Percentiles rank a stretch among this genome's conserved stretches.
phyloP scores from a whole-genome alignment of 2,888 invertebrate genomes.

The Crossocerus cetratus region DNA sequence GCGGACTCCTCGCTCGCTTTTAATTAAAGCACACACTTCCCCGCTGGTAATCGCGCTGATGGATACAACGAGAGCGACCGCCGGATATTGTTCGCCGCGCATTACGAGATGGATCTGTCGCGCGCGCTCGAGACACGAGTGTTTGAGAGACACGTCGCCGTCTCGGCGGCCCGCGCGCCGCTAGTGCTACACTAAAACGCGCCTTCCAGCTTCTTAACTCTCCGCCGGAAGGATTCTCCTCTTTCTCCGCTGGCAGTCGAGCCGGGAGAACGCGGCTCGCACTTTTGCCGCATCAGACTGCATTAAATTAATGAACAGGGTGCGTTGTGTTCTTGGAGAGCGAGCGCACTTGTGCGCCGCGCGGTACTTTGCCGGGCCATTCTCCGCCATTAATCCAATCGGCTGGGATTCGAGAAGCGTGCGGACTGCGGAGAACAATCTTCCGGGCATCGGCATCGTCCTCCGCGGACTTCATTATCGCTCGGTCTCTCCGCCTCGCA shows the following conservation, averaged over 20 bases:
- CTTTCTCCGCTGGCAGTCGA: too few species aligned
- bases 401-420: slow-evolving; percentile 20
- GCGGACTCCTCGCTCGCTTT: not conserved
- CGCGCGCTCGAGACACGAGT: too few species aligned
- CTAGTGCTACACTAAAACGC: too few species aligned
- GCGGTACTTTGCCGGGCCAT: slow-evolving; percentile 21
- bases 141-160: too few species aligned
- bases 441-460: slow-evolving; percentile 40
- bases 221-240: too few species aligned
- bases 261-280: too few species aligned
- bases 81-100: too few species aligned
- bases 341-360: not conserved
- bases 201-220: too few species aligned
- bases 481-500: slow-evolving; percentile 34
- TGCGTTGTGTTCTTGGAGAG: slow-evolving; percentile 14
- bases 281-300: not conserved
- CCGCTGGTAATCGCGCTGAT: too few species aligned
- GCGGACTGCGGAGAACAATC: slow-evolving; percentile 52
- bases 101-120: too few species aligned
- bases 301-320: slow-evolving; percentile 33
- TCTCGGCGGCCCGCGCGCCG: too few species aligned
- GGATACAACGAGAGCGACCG: too few species aligned
- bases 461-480: slow-evolving; percentile 55
- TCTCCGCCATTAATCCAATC: slow-evolving; percentile 43
- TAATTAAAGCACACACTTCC: slow-evolving; percentile 31